Evolutionary conservation across 2,888 invertebrate species (phyloP).

Genomic region (Trichogramma evanescens): DNA sequence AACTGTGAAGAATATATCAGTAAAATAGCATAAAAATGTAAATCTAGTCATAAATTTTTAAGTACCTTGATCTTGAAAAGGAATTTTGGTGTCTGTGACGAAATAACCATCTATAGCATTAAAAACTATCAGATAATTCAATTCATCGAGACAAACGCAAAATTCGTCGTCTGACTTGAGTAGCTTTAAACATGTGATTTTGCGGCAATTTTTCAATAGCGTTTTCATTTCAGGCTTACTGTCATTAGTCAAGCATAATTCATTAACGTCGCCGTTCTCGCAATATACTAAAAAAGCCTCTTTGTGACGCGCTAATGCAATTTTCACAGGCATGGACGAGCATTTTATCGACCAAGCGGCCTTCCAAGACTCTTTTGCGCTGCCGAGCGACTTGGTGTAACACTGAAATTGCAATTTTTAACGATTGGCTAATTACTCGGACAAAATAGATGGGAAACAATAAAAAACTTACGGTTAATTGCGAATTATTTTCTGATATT

Average conservation of each 20-base stretch:
- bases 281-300: constrained; percentile 29
- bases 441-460: not conserved
- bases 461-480: constrained; percentile 26
- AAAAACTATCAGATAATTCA: constrained; percentile 26
- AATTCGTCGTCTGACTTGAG: constrained; percentile 18
- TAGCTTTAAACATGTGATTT: constrained; percentile 21
- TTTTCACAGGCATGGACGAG: constrained; percentile 24
- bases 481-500: constrained; percentile 23
- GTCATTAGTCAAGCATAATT: constrained; percentile 24
- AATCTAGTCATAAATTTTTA: not conserved
- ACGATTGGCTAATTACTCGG: no score
- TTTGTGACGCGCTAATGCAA: constrained; percentile 22
- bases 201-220: constrained; percentile 21
- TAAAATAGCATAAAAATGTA: not conserved
- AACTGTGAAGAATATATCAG: constrained; percentile 22
- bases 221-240: constrained; percentile 23
- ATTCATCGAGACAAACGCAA: constrained; percentile 23
- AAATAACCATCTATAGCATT: constrained; percentile 25
- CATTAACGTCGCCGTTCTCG: constrained; percentile 28
- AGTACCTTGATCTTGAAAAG: constrained; percentile 31
- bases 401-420: constrained; percentile 24
- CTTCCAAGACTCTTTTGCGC: constrained; percentile 26
- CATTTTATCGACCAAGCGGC: constrained; percentile 28
- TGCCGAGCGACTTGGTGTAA: constrained; percentile 28
- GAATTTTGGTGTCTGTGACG: not conserved